Conservation (phyloP, 2,888 invertebrate species). For the Spicauda simplicius region DNA sequence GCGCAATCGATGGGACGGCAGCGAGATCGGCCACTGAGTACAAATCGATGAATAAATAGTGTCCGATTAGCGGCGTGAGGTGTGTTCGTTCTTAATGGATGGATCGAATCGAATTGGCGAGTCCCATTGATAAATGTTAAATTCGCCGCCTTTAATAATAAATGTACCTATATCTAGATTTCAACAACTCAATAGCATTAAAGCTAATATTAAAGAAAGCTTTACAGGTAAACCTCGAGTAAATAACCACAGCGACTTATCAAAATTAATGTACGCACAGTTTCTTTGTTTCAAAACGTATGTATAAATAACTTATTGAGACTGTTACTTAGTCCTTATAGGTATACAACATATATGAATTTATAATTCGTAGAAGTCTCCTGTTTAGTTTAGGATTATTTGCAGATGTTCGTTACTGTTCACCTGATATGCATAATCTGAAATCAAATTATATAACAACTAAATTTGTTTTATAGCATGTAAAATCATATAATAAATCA, state of each 20-base stretch:
- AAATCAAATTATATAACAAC: too few relatives aligned
- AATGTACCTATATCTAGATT: not conserved
- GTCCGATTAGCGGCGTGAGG: slow-evolving; percentile 72
- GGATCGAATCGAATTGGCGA: slow-evolving; percentile 62
- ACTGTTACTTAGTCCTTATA: too few relatives aligned
- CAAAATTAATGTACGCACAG: not conserved
- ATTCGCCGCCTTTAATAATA: slow-evolving; percentile 61
- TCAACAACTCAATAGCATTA: not conserved
- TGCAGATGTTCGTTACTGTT: too few relatives aligned
- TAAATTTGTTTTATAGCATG: too few relatives aligned
- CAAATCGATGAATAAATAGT: slow-evolving; percentile 80
- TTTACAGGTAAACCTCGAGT: too few relatives aligned
- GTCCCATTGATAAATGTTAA: slow-evolving; percentile 63
- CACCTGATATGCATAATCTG: too few relatives aligned
- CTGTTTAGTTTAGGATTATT: too few relatives aligned
- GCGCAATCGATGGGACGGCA: slow-evolving; percentile 73
- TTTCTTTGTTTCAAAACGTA: not conserved
- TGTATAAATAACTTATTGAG: too few relatives aligned
- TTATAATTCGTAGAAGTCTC: too few relatives aligned
- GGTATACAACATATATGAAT: too few relatives aligned
- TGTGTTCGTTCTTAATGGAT: slow-evolving; percentile 68
- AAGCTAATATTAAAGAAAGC: not conserved
- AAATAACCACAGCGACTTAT: too few relatives aligned
- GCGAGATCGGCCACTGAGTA: slow-evolving; percentile 72
- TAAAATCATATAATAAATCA: too few relatives aligned